Conservation (phyloP, 2,797 vertebrate genomes). For the Pangasius macronema region DNA sequence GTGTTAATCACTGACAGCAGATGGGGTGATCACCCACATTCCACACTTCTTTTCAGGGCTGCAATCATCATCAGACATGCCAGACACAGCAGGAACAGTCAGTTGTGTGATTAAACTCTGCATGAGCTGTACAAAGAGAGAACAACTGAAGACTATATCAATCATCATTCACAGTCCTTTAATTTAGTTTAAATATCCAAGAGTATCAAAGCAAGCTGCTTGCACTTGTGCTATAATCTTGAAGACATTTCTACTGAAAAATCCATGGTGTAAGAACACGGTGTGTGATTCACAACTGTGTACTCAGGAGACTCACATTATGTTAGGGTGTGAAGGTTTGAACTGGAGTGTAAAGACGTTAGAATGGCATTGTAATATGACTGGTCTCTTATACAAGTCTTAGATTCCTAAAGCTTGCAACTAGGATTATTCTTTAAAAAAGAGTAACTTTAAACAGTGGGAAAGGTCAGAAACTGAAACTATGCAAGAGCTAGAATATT, state of each 20-base stretch:
- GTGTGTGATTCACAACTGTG: background rate
- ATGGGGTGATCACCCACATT: constrained; percentile 3
- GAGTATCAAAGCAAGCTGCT: background rate
- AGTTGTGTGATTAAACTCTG: background rate
- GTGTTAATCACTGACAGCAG: background rate
- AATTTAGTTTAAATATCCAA: background rate
- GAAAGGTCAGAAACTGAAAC: background rate
- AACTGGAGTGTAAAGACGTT: background rate
- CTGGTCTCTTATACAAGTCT: background rate
- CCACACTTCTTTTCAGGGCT: background rate
- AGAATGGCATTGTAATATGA: background rate
- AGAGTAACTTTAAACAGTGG: background rate
- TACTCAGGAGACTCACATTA: background rate
- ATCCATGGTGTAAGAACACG: background rate
- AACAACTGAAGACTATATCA: background rate
- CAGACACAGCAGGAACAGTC: constrained; percentile 23
- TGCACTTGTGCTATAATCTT: background rate
- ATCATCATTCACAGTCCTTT: background rate
- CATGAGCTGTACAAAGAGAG: background rate
- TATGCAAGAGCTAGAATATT: background rate
- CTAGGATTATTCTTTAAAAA: background rate
- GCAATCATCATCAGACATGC: constrained; percentile 16
- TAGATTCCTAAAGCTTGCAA: background rate
- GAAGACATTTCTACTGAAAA: background rate
- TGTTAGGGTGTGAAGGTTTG: background rate